Evolutionary conservation across 1,140 invertebrate genomes (phyloP), one percentile per base, ranked within the genome.

Genomic region (Pygmarrhopalites habei): DNA sequence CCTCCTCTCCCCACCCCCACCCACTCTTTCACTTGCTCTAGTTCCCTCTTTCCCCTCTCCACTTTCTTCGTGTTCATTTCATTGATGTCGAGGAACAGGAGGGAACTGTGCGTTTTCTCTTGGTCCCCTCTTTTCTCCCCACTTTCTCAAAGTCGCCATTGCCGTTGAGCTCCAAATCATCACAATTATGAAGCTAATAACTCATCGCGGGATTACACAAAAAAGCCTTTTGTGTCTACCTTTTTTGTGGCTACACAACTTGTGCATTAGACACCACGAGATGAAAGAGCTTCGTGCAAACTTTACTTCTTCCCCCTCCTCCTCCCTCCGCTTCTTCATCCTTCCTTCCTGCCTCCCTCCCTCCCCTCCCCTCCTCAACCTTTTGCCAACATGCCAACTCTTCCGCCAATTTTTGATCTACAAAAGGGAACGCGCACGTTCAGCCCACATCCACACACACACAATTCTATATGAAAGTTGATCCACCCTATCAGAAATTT

Each of bases 131-230:
- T n/a, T n/a, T n/a, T n/a, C n/a, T n/a, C n/a, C n/a, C n/a, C n/a
- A n/a, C n/a, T n/a, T n/a, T n/a, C n/a, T n/a, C n/a, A 32, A 7
- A 55, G 51, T 55, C 29, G 23, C 29, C 21, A 7, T 21, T 35
- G 4, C n/a, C 35, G 32, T 41, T 3, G 30, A 26, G 53, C 10
- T n/a, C 35, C 30, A 56, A 56, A 56, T 56, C 53, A 56, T 56
- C 53, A 56, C 53, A 56, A 56, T 56, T 56, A 56, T 56, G 12
- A 56, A 56, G 53, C 53, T 56, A 56, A 56, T 56, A 56, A 56
- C 29, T 56, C 53, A 56, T 39, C 53, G 19, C 25, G 32, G 35
- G 53, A 56, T 56, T 56, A 56, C 53, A 56, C 49, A 52, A 52
- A 26, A 26, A 52, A 10, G 7, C 49, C 28, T 52, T 52, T 25